Base-by-base conservation (phyloP, 2,888 invertebrate species). In the Rhopalosiphum nymphaeae region DNA sequence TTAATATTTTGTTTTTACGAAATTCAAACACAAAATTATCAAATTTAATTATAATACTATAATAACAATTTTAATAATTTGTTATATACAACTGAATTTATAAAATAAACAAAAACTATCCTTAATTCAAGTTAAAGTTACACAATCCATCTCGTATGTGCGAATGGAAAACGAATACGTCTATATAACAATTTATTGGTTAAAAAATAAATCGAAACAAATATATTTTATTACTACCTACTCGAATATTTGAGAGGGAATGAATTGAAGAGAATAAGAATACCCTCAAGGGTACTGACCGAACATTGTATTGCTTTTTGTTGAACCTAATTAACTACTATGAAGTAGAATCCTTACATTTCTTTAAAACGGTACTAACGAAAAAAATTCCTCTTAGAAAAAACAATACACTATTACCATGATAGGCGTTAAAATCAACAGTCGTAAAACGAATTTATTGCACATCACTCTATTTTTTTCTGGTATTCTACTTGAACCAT, bases 381-480 rank as follows among this genome's bases (percentile, higher is more conserved):
- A 56, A 86, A 26, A 91, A 85, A 56, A 57, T 85, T 49, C 29
- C 11, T 16, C 3, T 89, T 78, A 16, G n/a, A 78, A 78, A 88
- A 88, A 36, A 88, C 25, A 42, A 29, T 56, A 78, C n/a, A 92
- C 49, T 49, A 86, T 61, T 36, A 78, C 21, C 21, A 44, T 61
- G 87, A 89, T 89, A 89, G 88, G 78, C 92, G 36, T 56, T 88
- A 88, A 89, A 93, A 93, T 88, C 29, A 89, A 93, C 53, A 89
- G 53, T 53, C 53, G 44, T 88, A 93, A 89, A 93, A 89, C 67
- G 13, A 53, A 89, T 93, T 93, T 93, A 93, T 93, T n/a, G 78
- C n/a, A 0, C 42, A 78, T 78, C 88, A 56, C 67, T 93, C 44
- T 42, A 78, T 78, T 89, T 88, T 92, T 53, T 53, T 87, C 49